Evolutionary conservation across 2,888 invertebrate genomes (phyloP).

Genomic region (Leptura quadrifasciata): DNA sequence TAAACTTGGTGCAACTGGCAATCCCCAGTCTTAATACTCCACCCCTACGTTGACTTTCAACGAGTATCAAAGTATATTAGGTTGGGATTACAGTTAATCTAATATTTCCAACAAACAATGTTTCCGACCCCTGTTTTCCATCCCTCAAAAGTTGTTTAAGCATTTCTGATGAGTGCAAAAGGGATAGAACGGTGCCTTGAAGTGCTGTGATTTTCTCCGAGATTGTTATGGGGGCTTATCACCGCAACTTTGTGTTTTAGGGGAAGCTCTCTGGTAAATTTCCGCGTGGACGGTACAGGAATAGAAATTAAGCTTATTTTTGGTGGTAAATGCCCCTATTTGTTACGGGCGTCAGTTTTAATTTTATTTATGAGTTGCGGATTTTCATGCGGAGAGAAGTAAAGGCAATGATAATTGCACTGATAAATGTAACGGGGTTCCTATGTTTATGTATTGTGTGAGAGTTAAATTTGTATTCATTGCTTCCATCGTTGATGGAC

Average conservation of each 20-base stretch:
- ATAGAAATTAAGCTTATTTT: conserved; percentile 70
- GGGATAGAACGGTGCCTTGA: conserved; percentile 20
- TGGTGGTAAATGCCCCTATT: conserved; percentile 68
- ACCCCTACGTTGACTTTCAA: conserved; percentile 61
- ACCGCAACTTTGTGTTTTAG: conserved; percentile 58
- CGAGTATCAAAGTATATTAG: conserved; percentile 70
- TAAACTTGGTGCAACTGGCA: conserved; percentile 23
- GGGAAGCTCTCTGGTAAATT: conserved; percentile 52
- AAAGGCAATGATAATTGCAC: conserved; percentile 3
- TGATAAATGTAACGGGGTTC: conserved; percentile 7
- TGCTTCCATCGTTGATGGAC: not conserved
- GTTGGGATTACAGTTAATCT: conserved; percentile 70
- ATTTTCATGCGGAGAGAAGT: not conserved
- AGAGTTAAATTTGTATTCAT: conserved; percentile 7
- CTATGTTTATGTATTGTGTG: conserved; percentile 6
- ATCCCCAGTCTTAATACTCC: conserved; percentile 16
- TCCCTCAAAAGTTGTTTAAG: conserved; percentile 16
- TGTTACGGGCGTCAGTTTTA: conserved; percentile 66
- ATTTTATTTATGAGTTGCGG: conserved; percentile 55
- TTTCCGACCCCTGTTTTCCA: conserved; percentile 30
- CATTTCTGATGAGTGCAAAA: not conserved
- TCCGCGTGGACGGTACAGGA: conserved; percentile 60
- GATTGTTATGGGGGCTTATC: conserved; percentile 62
- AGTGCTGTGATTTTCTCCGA: conserved; percentile 35
- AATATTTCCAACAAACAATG: conserved; percentile 62